Conservation (phyloP, 2,797 vertebrate genomes). For the Pangasius krempfi region DNA sequence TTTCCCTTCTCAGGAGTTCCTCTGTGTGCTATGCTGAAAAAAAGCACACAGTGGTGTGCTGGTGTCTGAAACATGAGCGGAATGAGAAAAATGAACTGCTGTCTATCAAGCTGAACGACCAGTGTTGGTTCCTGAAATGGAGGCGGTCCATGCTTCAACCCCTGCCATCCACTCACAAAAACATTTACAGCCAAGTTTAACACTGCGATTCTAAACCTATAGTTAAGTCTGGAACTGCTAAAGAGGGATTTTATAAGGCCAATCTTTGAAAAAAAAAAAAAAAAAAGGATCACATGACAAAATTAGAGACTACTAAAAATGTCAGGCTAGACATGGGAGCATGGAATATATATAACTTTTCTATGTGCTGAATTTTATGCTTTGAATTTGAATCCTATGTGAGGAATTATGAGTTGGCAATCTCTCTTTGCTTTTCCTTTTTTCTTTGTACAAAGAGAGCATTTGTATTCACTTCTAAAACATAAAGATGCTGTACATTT, state of each 20-base stretch:
- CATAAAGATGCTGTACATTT: not conserved
- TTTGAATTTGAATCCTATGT: not conserved
- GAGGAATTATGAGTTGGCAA: not conserved
- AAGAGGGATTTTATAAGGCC: constrained; percentile 40
- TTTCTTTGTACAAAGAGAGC: not conserved
- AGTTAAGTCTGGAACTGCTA: constrained; percentile 36
- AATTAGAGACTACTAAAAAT: constrained; percentile 45
- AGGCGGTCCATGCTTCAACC: constrained; percentile 18
- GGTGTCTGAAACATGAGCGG: constrained; percentile 57
- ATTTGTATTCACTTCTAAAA: not conserved
- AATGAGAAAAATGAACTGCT: constrained; percentile 63
- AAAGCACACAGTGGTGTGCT: constrained; percentile 30
- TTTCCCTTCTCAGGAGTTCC: constrained; percentile 28
- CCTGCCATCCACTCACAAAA: constrained; percentile 35
- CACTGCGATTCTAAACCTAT: constrained; percentile 33
- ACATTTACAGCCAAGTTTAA: constrained; percentile 47
- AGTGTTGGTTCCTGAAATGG: constrained; percentile 39
- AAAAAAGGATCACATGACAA: constrained; percentile 12
- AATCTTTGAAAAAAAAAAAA: constrained; percentile 4
- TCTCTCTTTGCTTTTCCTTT: not conserved
- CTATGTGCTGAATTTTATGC: not conserved
- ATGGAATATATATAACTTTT: constrained; percentile 9
- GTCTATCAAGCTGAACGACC: constrained; percentile 60
- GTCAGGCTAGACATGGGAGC: constrained; percentile 20
- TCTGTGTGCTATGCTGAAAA: constrained; percentile 39